phyloP scores from a whole-genome alignment of 1,140 invertebrate species.

The Macrostomum lignano region DNA sequence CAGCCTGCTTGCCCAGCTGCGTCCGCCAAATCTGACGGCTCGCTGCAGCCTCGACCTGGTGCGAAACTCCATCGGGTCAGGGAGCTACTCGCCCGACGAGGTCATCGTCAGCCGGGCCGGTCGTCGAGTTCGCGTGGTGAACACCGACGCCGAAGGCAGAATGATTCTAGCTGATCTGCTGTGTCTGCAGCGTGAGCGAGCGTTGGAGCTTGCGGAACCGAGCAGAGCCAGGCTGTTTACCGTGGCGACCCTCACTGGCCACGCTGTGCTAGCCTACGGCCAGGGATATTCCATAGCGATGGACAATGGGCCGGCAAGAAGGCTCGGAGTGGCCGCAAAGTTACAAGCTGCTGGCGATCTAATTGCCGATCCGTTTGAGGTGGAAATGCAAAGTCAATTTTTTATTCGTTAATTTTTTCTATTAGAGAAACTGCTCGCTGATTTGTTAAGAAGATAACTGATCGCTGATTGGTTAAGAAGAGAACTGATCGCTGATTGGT shows the following conservation, averaged over 20 bases:
- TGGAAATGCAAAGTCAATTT: no score
- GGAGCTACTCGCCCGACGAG: slow-evolving; percentile 5
- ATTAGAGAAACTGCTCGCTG: no score
- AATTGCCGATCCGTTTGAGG: no score
- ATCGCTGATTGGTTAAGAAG: no score
- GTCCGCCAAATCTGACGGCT: slow-evolving; percentile 37
- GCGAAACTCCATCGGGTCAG: slow-evolving; percentile 52
- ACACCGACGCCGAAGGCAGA: slow-evolving; percentile 8
- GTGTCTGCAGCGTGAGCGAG: slow-evolving; percentile 4
- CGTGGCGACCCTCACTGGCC: slow-evolving; percentile 69
- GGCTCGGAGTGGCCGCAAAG: no score
- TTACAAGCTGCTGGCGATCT: no score
- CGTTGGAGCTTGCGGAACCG: no score
- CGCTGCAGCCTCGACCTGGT: slow-evolving; percentile 55
- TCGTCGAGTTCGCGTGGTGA: slow-evolving; percentile 5
- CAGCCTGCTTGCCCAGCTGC: slow-evolving; percentile 7
- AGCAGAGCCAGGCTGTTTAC: slow-evolving; percentile 79
- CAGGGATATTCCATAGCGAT: no score
- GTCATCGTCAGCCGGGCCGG: slow-evolving; percentile 5
- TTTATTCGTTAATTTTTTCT: no score
- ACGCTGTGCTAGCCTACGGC: slow-evolving; percentile 47
- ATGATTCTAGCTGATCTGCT: slow-evolving; percentile 7
- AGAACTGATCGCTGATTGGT: no score
- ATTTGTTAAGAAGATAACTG: no score
- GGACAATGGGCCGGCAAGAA: no score